phyloP scores from a whole-genome alignment of 2,888 invertebrate species.

The Ptychoptera albimana region DNA sequence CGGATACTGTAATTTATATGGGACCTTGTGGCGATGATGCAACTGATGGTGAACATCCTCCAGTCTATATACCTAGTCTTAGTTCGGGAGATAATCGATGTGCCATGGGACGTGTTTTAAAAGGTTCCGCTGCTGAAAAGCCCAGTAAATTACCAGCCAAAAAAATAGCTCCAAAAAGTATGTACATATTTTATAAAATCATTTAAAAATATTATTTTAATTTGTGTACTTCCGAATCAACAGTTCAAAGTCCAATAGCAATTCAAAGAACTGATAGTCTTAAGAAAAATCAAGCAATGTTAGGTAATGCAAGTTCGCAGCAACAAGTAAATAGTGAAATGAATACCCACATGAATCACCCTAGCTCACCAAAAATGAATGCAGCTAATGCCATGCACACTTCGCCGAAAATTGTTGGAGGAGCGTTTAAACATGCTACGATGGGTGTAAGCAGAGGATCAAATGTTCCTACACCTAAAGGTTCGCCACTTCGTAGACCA shows the following conservation, averaged over 20 bases:
- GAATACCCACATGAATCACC: background rate
- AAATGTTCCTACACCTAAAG: conserved; percentile 37
- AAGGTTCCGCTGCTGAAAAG: conserved; percentile 57
- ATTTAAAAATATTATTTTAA: no score
- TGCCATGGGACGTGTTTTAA: conserved; percentile 61
- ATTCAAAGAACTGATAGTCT: conserved; percentile 20
- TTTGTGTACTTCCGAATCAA: conserved; percentile 14
- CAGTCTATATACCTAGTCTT: conserved; percentile 76
- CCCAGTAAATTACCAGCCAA: conserved; percentile 16
- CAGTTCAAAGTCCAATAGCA: conserved; percentile 20
- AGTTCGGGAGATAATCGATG: conserved; percentile 74
- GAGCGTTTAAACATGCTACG: conserved; percentile 16
- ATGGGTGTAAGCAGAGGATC: conserved; percentile 18
- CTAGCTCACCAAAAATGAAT: conserved; percentile 18
- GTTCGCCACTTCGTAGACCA: conserved; percentile 32
- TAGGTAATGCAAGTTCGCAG: conserved; percentile 19
- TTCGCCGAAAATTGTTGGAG: conserved; percentile 19
- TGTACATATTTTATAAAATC: no score
- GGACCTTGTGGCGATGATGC: conserved; percentile 64
- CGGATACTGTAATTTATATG: conserved; percentile 94
- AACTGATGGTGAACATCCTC: conserved; percentile 91
- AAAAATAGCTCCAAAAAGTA: conserved; percentile 10
- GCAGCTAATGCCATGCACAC: conserved; percentile 13
- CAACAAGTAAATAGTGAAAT: conserved; percentile 17
- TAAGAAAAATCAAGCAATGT: conserved; percentile 16